Conservation (phyloP, 2,113 vertebrate genomes). For the Ardeotis arabs region DNA sequence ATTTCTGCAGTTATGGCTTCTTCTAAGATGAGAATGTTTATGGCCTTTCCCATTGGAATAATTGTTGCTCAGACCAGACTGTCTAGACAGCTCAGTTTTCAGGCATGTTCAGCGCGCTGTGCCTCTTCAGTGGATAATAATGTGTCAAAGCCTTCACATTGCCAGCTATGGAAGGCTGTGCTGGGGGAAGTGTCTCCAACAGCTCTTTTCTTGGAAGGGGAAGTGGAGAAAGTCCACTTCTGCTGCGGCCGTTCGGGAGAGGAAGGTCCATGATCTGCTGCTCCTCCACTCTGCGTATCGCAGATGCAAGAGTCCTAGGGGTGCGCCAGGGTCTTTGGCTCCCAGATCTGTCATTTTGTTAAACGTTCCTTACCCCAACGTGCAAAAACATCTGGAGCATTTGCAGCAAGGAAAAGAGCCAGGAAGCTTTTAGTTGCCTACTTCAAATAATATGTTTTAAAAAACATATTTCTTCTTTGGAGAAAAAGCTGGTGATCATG, state of each 20-base stretch:
- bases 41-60: background rate
- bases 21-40: background rate
- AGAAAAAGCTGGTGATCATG: background rate
- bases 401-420: background rate
- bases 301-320: rapidly evolving
- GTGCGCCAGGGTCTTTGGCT: background rate
- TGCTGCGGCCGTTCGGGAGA: background rate
- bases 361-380: background rate
- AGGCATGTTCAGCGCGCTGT: rapidly evolving
- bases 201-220: background rate
- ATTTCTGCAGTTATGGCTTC: background rate
- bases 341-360: background rate
- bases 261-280: background rate
- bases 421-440: background rate
- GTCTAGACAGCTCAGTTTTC: background rate
- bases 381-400: background rate
- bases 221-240: background rate
- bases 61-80: background rate
- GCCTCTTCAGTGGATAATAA: background rate
- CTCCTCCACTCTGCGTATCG: rapidly evolving
- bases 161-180: background rate
- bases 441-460: background rate
- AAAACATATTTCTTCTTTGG: background rate
- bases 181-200: background rate
- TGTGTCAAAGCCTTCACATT: background rate